These are phyloP conservation scores for Rhynchophorus ferrugineus DNA, from an alignment of 1,140 invertebrate species.

Conservation along the genomic window DNA sequence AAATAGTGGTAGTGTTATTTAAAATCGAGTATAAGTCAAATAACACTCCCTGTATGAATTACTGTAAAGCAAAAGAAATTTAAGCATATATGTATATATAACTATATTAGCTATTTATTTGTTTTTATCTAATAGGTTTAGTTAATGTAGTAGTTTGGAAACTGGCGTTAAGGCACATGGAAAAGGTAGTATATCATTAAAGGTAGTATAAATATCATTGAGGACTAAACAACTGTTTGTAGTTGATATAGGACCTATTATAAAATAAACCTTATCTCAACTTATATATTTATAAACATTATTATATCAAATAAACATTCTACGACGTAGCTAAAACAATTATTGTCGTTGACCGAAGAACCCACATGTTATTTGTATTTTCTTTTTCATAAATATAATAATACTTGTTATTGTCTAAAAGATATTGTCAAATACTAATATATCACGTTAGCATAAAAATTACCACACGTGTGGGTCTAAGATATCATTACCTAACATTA, in stretches of 20 bases:
- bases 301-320: constrained; percentile 2
- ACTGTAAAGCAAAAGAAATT: neutral
- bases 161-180: constrained; percentile 10
- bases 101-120: neutral
- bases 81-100: neutral
- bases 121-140: neutral
- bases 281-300: too few species aligned
- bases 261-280: too few species aligned
- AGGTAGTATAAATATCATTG: neutral
- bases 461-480: constrained; percentile 2
- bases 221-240: neutral
- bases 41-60: neutral
- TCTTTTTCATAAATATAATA: constrained; percentile 3
- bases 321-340: constrained; percentile 12
- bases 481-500: neutral
- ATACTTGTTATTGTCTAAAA: constrained; percentile 17
- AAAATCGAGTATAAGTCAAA: too few species aligned
- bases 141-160: constrained; percentile 3
- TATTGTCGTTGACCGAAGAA: constrained; percentile 14
- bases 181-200: neutral
- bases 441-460: constrained; percentile 10
- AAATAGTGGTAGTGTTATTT: neutral
- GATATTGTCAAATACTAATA: constrained; percentile 14
- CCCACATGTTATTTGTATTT: constrained; percentile 9
- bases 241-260: neutral